These are phyloP conservation scores for Ischnus inquisitorius DNA, from an alignment of 2,888 invertebrate genomes.

Conservation along the genomic window DNA sequence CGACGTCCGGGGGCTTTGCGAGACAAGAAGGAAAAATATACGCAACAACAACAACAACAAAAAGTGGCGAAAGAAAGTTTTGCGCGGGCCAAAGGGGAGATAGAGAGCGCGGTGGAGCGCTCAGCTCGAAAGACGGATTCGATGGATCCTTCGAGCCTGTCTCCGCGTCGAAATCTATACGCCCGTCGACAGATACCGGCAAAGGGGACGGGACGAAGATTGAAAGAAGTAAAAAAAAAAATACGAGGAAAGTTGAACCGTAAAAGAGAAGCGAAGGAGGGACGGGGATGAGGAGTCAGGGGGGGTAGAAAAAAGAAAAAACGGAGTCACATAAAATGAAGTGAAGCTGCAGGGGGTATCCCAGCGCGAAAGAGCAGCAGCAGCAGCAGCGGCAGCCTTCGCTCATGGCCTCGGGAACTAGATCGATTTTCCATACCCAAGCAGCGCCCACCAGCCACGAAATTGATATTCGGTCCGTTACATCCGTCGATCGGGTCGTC, in stretches of 20 bases:
- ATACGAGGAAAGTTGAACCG: not conserved
- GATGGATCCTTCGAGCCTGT: slow-evolving; percentile 18
- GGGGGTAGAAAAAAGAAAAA: not conserved
- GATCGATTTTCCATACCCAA: slow-evolving; percentile 46
- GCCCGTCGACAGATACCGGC: not conserved
- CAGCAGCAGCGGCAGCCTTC: slow-evolving; percentile 38
- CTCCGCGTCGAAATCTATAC: slow-evolving; percentile 23
- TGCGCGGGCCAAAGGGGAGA: slow-evolving; percentile 1
- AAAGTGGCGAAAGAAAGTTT: not conserved
- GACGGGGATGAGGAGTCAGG: not conserved
- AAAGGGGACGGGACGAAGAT: slow-evolving; percentile 27
- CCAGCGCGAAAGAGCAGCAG: slow-evolving; percentile 41
- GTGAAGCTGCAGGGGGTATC: slow-evolving; percentile 11
- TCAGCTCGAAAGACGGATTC: slow-evolving; percentile 13
- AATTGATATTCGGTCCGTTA: slow-evolving; percentile 57
- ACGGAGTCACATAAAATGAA: not conserved
- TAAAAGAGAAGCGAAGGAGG: slow-evolving; percentile 19
- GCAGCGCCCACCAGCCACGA: slow-evolving; percentile 28
- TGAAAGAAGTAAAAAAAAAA: not conserved
- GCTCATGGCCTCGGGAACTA: slow-evolving; percentile 7
- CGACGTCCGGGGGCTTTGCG: not conserved
- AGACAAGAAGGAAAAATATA: not conserved
- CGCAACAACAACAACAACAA: not conserved
- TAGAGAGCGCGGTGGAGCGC: not conserved
- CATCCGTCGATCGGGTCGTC: slow-evolving; percentile 42